Evolutionary conservation across 2,113 vertebrate genomes (phyloP).

Genomic region (Passer domesticus): DNA sequence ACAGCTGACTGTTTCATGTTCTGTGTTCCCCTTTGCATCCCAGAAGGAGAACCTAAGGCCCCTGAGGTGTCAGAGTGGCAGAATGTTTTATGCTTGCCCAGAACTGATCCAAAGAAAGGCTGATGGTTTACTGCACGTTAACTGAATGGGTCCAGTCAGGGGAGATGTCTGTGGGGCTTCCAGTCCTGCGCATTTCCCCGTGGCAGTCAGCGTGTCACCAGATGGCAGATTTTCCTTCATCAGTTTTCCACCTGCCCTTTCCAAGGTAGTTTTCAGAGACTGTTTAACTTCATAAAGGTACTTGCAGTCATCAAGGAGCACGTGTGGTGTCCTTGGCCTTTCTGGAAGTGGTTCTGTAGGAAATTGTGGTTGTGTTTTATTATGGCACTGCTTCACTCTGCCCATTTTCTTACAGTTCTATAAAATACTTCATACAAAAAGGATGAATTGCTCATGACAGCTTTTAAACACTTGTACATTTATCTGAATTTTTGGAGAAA

Average conservation of each 20-base stretch:
- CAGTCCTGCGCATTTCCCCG: neutral
- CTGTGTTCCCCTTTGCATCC: neutral
- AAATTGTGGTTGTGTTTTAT: neutral
- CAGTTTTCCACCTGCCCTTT: neutral
- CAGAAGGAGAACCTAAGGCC: neutral
- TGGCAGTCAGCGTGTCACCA: neutral
- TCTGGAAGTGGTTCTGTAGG: neutral
- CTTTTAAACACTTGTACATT: neutral
- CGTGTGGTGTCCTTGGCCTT: neutral
- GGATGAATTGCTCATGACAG: neutral
- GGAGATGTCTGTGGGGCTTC: neutral
- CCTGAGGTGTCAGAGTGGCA: neutral
- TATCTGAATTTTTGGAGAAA: neutral
- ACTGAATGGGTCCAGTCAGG: neutral
- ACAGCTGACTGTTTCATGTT: neutral
- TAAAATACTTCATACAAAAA: neutral
- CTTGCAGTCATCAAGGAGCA: neutral
- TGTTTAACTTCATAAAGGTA: neutral
- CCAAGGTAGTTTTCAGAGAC: neutral
- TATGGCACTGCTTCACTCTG: neutral
- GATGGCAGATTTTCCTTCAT: neutral
- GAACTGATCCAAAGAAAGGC: neutral
- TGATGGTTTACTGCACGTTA: neutral
- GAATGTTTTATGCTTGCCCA: neutral
- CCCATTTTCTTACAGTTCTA: neutral